Conservation (phyloP, 2,888 invertebrate species). For the Heliconius cydno region DNA sequence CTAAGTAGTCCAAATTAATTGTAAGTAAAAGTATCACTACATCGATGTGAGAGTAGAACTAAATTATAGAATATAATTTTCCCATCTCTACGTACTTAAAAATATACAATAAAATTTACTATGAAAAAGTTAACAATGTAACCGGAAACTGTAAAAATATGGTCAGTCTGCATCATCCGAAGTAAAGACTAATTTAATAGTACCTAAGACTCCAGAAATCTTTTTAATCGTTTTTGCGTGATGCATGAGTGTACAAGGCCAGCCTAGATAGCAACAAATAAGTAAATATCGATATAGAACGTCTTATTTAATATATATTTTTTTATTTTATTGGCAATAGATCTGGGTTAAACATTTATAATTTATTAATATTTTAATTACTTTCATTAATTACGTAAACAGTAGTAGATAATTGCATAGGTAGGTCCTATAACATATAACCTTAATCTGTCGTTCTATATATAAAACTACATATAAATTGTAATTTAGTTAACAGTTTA, state of each 20-base stretch:
- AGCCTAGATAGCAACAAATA: conserved; percentile 9
- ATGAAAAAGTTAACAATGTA: background rate
- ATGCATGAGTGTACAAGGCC: conserved; percentile 2
- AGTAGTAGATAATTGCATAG: conserved; percentile 21
- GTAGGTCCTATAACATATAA: conserved; percentile 22
- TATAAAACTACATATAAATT: conserved; percentile 15
- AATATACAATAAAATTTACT: too few relatives aligned
- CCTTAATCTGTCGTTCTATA: conserved; percentile 23
- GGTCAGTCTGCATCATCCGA: background rate
- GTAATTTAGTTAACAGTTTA: conserved; percentile 23
- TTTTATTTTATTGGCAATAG: background rate
- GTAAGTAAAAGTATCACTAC: background rate
- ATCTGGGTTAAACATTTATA: background rate
- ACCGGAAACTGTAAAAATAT: conserved; percentile 6
- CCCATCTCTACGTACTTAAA: background rate
- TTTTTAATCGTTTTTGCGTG: conserved; percentile 10
- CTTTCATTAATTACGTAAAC: background rate
- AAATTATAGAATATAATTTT: background rate
- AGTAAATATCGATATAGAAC: background rate
- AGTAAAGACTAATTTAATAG: conserved; percentile 8
- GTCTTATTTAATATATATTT: background rate
- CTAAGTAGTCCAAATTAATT: background rate
- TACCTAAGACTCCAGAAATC: conserved; percentile 6
- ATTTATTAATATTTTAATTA: background rate
- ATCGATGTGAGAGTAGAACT: too few relatives aligned